Evolutionary conservation across 2,888 invertebrate genomes (phyloP), one percentile per base, ranked within the genome.

Genomic region (Mythimna albipuncta): DNA sequence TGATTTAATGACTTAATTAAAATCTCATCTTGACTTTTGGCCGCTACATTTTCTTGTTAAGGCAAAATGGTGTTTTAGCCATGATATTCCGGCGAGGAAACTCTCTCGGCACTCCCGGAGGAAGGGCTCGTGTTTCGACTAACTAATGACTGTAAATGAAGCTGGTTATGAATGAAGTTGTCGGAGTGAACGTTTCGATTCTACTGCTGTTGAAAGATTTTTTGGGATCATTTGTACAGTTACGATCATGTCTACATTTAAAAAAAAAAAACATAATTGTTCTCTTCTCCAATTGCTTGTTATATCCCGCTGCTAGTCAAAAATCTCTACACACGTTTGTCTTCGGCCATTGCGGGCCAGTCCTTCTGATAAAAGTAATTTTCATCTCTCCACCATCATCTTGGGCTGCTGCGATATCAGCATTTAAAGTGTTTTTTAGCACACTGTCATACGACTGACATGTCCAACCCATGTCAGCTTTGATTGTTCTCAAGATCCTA

Each of bases 1-100:
- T 82, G 81, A 81, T 87, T 88, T 88, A 85, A 87, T 84, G 86
- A 84, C 87, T 88, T 89, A 88, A 89, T 91, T 89, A 89, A 89
- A 89, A 87, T 88, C 77, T 88, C 87, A 89, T 89, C 85, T 87
- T 82, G 86, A 83, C 83, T 85, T 88, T 87, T 86, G 84, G 84
- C 78, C 83, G 83, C 84, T 82, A 75, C 72, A 69, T 82, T 84
- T 86, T 81, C 78, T 68, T 78, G 73, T 71, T 79, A 73, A 57
- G 50, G 26, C 69, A 52, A 52, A 79, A 84, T 84, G 68, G 72
- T 63, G 81, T 82, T 83, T 84, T 82, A 75, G 77, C 79, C 79
- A 82, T 81, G 77, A 86, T 86, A 83, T 86, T 85, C 81, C 72
- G 70, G 63, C 73, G 65, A 67, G 66, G 62, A 68, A 78, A 69